A percentile compares a stretch with the other conserved stretches of the same genome.
These are phyloP conservation scores for Rhea pennata DNA, from an alignment of 2,113 vertebrate genomes.

Conservation along the genomic window DNA sequence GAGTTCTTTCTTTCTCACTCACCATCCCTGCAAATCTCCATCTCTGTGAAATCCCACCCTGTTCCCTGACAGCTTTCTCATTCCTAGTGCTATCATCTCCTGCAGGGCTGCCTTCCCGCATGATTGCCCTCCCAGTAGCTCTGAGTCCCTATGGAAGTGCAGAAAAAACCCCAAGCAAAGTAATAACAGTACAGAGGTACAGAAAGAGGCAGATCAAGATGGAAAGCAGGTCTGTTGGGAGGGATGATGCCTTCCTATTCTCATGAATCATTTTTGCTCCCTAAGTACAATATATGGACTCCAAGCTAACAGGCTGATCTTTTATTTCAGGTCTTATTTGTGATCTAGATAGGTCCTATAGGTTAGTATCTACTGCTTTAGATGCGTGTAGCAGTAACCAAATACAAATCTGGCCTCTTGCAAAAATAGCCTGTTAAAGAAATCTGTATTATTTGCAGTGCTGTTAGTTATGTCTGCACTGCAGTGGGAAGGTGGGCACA, in stretches of 20 bases:
- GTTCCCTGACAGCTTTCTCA: not conserved
- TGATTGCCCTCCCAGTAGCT: not conserved
- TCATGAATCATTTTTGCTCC: not conserved
- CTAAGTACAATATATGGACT: not conserved
- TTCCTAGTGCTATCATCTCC: not conserved
- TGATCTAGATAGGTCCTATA: not conserved
- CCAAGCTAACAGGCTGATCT: not conserved
- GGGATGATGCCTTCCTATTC: not conserved
- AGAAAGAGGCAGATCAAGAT: not conserved
- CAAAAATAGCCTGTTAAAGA: not conserved
- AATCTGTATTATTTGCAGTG: not conserved
- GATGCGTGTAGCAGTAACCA: not conserved
- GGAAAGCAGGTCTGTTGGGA: not conserved
- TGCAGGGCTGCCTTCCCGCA: not conserved
- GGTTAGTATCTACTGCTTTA: not conserved
- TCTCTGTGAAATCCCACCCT: not conserved
- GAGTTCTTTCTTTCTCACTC: not conserved
- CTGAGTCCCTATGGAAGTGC: not conserved
- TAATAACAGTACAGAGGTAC: not conserved
- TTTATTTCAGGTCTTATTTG: not conserved
- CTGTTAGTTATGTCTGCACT: not conserved
- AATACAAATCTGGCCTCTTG: not conserved
- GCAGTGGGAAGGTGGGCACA: not conserved
- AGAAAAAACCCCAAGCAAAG: not conserved
- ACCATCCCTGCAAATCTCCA: not conserved